Evolutionary conservation across 2,888 invertebrate genomes (phyloP), one percentile per base, ranked within the genome.

Genomic region (Andrena camellia): DNA sequence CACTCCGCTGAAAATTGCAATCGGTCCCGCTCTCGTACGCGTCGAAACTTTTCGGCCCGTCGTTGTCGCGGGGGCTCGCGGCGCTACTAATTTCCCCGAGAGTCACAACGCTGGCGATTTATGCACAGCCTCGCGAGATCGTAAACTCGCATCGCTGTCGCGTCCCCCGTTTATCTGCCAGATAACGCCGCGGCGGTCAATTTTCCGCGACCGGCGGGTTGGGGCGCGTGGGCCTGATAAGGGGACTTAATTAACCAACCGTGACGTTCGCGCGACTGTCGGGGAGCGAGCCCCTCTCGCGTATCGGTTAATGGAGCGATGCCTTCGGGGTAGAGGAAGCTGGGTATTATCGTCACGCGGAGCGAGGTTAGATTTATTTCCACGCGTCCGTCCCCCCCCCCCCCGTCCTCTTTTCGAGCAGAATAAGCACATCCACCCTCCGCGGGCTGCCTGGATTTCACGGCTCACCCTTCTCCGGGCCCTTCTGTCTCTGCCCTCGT

Each of bases 361-460:
- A 68, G 57, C 68, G 52, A 72, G 67, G 74, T 76, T 74, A 64
- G 70, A 86, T 86, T 86, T 84, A 84, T 76, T 86, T 84, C 84
- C 78, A 71, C 35, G 84, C 84, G 77, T 71, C 54, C 84, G 73
- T 70, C 62, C n/a, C n/a, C n/a, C n/a, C n/a, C n/a, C n/a, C n/a
- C n/a, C n/a, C n/a, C n/a, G n/a, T n/a, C 54, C 71, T 59, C 67
- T 29, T 68, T 76, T 71, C 73, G 31, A 79, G 78, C 81, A 71
- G 85, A 86, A 84, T 86, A 86, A 84, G 85, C 84, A 77, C 84
- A 79, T 84, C 84, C 82, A 72, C 82, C 74, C 82, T 74, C 42
- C 52, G 60, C 70, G 67, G 62, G 52, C 66, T 33, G 52, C 54
- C 76, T 33, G 67, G 73, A 84, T 81, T 85, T 85, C 78, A 70